Base-by-base conservation (phyloP, 2,888 invertebrate genomes). In the Cosmia pyralina region DNA sequence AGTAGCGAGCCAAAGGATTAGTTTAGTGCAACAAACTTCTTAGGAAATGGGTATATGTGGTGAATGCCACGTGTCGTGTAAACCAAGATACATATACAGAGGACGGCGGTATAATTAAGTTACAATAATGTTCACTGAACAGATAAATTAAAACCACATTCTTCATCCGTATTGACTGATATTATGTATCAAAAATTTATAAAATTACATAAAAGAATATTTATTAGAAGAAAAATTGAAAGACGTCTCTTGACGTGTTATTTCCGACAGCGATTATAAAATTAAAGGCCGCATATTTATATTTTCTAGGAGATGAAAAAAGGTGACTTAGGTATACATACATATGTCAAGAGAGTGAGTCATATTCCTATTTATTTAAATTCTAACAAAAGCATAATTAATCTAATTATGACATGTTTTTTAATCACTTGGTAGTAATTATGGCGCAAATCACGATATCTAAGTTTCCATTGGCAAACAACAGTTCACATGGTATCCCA, bases 131-230 rank as follows among this genome's bases (percentile, higher is more conserved):
- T 10, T 11, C 0, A 52, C 44, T 10, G 22, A 38, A 46, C 4
- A 28, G 6, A 63, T 46, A 74, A 63, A 65, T 52, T n/a, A 59
- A 2, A 59, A n/a, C 5, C 7, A 59, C 3, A 46, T 66, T 63
- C 1, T 52, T 48, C 22, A 41, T 48, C 13, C 28, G 6, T 60
- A 41, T 53, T 48, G 28, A 74, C 6, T 74, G 52, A 48, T 17
- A n/a, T 13, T 28, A 46, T 5, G 5, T 50, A 5, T 1, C 7
- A 11, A 17, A 52, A 53, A 59, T 52, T 22, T 1, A 6, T 11
- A 15, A 34, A 72, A 55, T 48, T 28, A 17, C 17, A 10, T 52
- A 28, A 17, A 44, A 22, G 0, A 50, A 46, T 15, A 28, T 2
- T 19, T 19, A 28, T 0, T 22, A 63, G 15, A 57, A 52, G 0